Percentiles rank a stretch among this genome's conserved stretches.
phyloP scores from a whole-genome alignment of 1,140 invertebrate species.

The Leptonema lineaticorne region DNA sequence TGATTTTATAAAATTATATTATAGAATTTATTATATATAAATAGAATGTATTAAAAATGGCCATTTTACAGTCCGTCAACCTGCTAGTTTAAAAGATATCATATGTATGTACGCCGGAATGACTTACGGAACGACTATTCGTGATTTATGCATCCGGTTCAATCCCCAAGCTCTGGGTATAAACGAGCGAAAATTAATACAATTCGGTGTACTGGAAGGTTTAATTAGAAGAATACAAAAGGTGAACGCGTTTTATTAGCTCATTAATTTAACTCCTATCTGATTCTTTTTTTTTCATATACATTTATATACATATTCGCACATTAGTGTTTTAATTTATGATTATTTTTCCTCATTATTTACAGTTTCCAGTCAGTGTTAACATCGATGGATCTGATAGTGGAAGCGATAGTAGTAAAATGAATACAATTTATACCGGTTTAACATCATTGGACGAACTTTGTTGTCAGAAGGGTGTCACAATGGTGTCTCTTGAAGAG shows the following conservation, averaged over 20 bases:
- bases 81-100: conserved; percentile 69
- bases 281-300: conserved; percentile 3
- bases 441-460: conserved; percentile 80
- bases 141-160: conserved; percentile 77
- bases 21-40: too few relatives aligned
- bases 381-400: conserved; percentile 48
- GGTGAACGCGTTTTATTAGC: conserved; percentile 40
- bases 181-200: conserved; percentile 78
- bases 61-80: conserved; percentile 52
- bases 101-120: conserved; percentile 81
- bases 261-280: too few relatives aligned
- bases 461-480: conserved; percentile 74
- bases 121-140: conserved; percentile 79
- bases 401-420: conserved; percentile 32
- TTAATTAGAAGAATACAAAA: conserved; percentile 82
- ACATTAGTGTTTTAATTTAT: conserved; percentile 30
- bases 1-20: too few relatives aligned
- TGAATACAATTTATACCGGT: conserved; percentile 69
- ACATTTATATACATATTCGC: background rate
- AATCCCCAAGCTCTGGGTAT: conserved; percentile 74
- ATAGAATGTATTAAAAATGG: background rate
- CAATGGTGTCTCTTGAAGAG: conserved; percentile 75
- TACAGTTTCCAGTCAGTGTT: conserved; percentile 58
- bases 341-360: conserved; percentile 26
- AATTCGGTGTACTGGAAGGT: conserved; percentile 84